Conservation (phyloP, 2,797 vertebrate genomes). For the Chloroceryle amazona region DNA sequence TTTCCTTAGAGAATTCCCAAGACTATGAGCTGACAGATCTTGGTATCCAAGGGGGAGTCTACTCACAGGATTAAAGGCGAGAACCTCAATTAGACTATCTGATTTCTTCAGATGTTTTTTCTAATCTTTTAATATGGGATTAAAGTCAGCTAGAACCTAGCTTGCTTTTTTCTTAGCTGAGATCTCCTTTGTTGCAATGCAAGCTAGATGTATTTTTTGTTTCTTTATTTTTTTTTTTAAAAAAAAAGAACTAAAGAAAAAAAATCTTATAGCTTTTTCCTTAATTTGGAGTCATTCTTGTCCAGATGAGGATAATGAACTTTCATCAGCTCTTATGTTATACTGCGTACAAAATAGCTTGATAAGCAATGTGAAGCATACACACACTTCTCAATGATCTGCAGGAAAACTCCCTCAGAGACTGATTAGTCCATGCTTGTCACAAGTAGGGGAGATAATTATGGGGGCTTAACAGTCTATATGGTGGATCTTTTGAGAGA, state of each 20-base stretch:
- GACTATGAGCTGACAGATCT: conserved; percentile 84
- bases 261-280: conserved; percentile 58
- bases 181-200: conserved; percentile 75
- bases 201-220: conserved; percentile 51
- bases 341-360: conserved; percentile 82
- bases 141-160: conserved; percentile 85
- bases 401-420: conserved; percentile 95
- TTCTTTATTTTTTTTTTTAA: background rate
- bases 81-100: conserved; percentile 89
- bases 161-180: conserved; percentile 77
- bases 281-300: conserved; percentile 82
- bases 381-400: conserved; percentile 80
- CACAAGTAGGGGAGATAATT: conserved; percentile 97
- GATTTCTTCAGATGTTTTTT: conserved; percentile 90
- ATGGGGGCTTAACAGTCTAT: conserved; percentile 91
- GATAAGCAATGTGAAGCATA: conserved; percentile 83
- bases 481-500: conserved; percentile 87
- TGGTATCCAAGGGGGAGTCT: conserved; percentile 84
- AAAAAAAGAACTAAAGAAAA: too few species aligned
- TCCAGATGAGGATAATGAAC: conserved; percentile 84
- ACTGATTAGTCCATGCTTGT: conserved; percentile 99
- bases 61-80: conserved; percentile 87
- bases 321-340: conserved; percentile 83
- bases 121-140: conserved; percentile 90
- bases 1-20: conserved; percentile 83